Conservation (phyloP, 2,888 invertebrate genomes). For the Panzeria rudis region DNA sequence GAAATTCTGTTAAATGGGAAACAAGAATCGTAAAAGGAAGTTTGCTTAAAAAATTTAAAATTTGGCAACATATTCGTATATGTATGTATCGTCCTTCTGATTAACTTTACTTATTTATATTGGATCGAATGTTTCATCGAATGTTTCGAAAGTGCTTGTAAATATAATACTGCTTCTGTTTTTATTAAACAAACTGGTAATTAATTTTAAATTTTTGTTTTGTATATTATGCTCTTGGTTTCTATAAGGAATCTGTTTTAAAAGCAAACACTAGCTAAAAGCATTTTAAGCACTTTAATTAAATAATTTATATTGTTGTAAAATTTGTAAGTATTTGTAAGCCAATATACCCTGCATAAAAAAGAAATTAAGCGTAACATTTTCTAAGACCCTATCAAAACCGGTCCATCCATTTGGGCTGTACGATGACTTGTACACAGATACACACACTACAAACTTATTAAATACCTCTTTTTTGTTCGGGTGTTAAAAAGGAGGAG, state of each 20-base stretch:
- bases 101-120: conserved; percentile 24
- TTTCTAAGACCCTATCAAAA: too few species aligned
- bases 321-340: too few species aligned
- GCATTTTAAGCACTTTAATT: too few species aligned
- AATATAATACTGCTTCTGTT: not conserved
- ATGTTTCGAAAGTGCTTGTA: not conserved
- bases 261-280: not conserved
- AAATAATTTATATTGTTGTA: too few species aligned
- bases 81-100: not conserved
- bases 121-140: not conserved
- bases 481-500: too few species aligned
- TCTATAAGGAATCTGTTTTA: not conserved
- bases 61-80: not conserved
- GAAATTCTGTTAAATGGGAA: not conserved
- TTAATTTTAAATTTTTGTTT: conserved; percentile 43
- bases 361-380: too few species aligned
- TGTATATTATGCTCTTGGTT: not conserved
- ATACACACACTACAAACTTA: too few species aligned
- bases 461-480: too few species aligned
- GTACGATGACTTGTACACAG: too few species aligned
- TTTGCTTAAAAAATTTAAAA: not conserved
- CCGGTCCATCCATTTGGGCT: too few species aligned
- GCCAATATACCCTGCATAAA: too few species aligned
- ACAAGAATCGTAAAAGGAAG: not conserved
- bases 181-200: conserved; percentile 3